Base-by-base conservation (phyloP, 2,797 vertebrate species). In the Arnoldichthys spilopterus region DNA sequence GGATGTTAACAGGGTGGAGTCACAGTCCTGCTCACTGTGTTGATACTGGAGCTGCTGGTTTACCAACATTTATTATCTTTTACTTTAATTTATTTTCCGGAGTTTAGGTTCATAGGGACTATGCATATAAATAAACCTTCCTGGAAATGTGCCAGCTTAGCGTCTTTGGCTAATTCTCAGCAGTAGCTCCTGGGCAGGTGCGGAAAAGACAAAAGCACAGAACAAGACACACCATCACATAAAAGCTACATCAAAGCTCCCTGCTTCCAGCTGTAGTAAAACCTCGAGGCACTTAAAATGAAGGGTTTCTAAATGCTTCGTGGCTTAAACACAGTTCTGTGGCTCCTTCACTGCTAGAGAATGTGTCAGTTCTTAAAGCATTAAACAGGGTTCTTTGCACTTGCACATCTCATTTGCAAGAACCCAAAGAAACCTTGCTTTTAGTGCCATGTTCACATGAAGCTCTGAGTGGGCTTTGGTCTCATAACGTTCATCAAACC, bases 171-270 rank as follows among this genome's bases (percentile, higher is more conserved):
- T 51, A 20, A 51, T 51, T 51, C 18, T 6, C 18, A 20, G 6
- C 49, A 51, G 49, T 18, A 51, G 34, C 34, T 37, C 8, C 34
- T 37, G 34, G 34, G 34, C 34, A 37, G 34, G 49, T n/a, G 20
- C 16, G 5, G 20, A 51, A 51, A 20, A 20, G 49, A 5, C 49
- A 51, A 51, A 51, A 16, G 20, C 49, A 20, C 47, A 16, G 16
- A 51, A 51, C 7, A 51, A 51, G 49, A 51, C 45, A 47, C 45
- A 18, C 45, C 15, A 47, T 47, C 34, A 69, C 51, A 74, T 79
- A 32, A 69, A 30, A 9, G 6, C 71, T 56, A n/a, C 45, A 47
- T 15, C 16, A 18, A 81, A 61, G 71, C 73, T 43, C 5, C n/a
- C n/a, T n/a, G n/a, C 18, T 66, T 18, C 34, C 74, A 63, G 62